Evolutionary conservation across 1,140 invertebrate genomes (phyloP), one percentile per base, ranked within the genome.

Genomic region (Pogonognathellus flavescens): DNA sequence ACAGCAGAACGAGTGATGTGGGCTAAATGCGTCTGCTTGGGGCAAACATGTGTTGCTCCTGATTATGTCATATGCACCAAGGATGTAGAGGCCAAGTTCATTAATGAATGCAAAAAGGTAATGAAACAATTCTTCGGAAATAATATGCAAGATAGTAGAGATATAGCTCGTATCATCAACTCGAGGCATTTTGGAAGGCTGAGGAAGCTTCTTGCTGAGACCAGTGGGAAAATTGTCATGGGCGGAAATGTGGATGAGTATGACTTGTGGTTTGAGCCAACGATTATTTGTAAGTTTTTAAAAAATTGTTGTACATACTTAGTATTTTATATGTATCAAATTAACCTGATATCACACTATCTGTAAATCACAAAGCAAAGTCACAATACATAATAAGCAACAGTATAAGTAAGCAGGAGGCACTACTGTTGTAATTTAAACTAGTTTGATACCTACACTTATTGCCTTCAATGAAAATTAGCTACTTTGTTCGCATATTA

Each of bases 11-110:
- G 99, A 70, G 92, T 99, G n/a, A 89, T 98, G 4, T 99, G 98
- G 98, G 98, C 97, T 0, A 99, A 99, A 92, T 94, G 94, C 83
- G 93, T 96, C 50, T 99, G 99, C 91, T 92, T 93, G 59, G 99
- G 99, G 3, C 94, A 95, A 89, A 94, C 93, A 2, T 94, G 94
- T 89, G 91, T 94, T 62, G 92, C 93, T n/a, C 93, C 94, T 25
- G 94, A 94, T 89, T 95, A 94, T 89, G 87, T 94, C 53, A 89
- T 95, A 76, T 93, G 93, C 85, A 90, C 90, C 3, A 89, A 90
- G 86, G 90, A 88, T 81, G 88, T 91, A 20, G 88, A 90, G 76
- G 85, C 84, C 1, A 85, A 88, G 25, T 88, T 90, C 31, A 70
- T 93, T 8, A 89, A 90, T 20, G 86, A 84, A 60, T 84, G 81